Conservation (phyloP, 2,113 vertebrate species). For the Dipodomys stephensi region DNA sequence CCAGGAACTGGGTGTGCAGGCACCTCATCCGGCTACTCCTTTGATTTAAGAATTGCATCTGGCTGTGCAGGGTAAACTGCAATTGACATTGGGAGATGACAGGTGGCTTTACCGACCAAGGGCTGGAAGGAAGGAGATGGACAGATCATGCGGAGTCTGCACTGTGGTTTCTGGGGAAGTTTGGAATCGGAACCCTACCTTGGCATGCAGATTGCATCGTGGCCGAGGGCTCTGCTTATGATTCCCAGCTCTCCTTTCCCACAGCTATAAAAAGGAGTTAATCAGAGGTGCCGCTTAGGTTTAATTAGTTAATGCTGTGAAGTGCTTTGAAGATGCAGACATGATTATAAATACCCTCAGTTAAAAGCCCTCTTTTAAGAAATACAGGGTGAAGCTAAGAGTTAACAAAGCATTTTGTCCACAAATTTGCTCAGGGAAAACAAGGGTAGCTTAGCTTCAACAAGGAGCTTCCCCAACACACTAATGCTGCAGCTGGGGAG, state of each 20-base stretch:
- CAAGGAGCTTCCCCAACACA: not conserved
- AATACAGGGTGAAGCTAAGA: constrained; percentile 59
- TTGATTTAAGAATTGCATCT: constrained; percentile 59
- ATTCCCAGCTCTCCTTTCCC: constrained; percentile 62
- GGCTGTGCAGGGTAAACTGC: not conserved
- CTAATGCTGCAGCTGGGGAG: not conserved
- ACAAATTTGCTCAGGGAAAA: constrained; percentile 71
- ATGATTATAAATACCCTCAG: constrained; percentile 62
- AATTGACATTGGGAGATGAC: constrained; percentile 52
- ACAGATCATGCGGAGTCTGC: not conserved
- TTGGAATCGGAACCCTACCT: constrained; percentile 31
- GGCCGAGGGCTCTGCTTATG: constrained; percentile 61
- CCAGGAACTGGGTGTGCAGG: constrained; percentile 46
- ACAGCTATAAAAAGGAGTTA: constrained; percentile 77
- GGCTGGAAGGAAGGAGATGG: constrained; percentile 59
- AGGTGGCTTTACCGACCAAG: constrained; percentile 69
- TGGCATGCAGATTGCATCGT: constrained; percentile 45
- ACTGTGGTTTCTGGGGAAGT: constrained; percentile 21
- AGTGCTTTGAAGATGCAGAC: constrained; percentile 76
- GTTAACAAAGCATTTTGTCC: constrained; percentile 55
- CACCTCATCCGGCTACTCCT: not conserved
- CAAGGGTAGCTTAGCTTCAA: constrained; percentile 70
- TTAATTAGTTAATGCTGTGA: constrained; percentile 73
- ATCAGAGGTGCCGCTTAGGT: constrained; percentile 75
- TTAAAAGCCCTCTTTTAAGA: constrained; percentile 64